phyloP scores from a whole-genome alignment of 2,888 invertebrate genomes.

The Ernsta delagoae region DNA sequence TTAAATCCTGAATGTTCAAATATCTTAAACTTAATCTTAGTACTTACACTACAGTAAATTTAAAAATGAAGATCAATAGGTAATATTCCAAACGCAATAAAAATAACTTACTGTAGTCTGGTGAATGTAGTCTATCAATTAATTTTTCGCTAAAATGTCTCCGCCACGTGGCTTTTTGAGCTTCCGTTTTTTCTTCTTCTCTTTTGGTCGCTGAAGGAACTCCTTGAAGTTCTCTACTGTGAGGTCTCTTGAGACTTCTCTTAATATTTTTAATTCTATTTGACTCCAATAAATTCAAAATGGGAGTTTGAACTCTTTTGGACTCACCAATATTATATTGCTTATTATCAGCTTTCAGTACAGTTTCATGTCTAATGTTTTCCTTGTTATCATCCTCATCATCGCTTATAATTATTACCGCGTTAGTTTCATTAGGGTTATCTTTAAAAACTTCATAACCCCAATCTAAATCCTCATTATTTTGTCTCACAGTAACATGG shows the following conservation, averaged over 20 bases:
- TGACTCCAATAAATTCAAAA: constrained; percentile 49
- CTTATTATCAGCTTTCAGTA: constrained; percentile 32
- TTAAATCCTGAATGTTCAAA: no score
- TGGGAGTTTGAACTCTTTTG: constrained; percentile 53
- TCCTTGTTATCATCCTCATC: constrained; percentile 46
- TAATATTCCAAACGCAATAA: background rate
- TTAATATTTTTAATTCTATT: constrained; percentile 66
- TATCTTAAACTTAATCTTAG: no score
- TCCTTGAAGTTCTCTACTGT: constrained; percentile 69
- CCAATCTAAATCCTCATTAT: constrained; percentile 55
- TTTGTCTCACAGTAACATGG: constrained; percentile 56
- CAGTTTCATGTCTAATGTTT: background rate
- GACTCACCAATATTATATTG: constrained; percentile 44
- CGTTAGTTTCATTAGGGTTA: constrained; percentile 40
- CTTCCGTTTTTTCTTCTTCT: constrained; percentile 44
- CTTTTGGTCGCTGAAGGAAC: constrained; percentile 52
- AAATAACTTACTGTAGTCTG: constrained; percentile 61
- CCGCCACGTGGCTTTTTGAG: constrained; percentile 53
- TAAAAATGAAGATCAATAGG: no score
- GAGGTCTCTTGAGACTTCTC: constrained; percentile 69
- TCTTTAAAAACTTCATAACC: constrained; percentile 57
- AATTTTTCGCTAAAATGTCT: constrained; percentile 55
- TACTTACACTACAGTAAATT: no score
- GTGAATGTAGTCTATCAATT: constrained; percentile 50
- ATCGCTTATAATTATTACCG: constrained; percentile 51